Evolutionary conservation across 37 sponge, comb jelly and placozoan species (phyloP).

Genomic region (Crambe crambe): DNA sequence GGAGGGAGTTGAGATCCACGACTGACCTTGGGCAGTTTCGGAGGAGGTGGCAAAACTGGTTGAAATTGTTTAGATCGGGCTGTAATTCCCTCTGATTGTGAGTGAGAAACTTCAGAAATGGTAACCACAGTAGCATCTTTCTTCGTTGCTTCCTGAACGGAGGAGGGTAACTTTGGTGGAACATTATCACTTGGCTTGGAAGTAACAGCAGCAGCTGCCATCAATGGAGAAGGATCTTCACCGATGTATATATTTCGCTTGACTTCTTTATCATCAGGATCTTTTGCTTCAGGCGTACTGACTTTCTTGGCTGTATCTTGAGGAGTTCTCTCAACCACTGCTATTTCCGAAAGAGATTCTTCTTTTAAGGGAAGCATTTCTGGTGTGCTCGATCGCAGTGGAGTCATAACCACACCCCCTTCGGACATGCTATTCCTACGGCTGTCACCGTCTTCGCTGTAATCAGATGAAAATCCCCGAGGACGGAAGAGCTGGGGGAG

Average conservation of each 20-base stretch:
- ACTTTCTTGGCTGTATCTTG: not conserved
- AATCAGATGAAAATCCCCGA: conserved; percentile 22
- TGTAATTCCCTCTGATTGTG: not conserved
- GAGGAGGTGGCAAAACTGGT: not conserved
- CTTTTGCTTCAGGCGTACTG: not conserved
- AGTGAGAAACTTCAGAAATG: not conserved
- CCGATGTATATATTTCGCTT: no score
- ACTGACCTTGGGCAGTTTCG: not conserved
- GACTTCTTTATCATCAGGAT: not conserved
- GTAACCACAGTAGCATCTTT: not conserved
- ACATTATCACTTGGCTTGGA: not conserved
- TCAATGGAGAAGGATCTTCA: not conserved
- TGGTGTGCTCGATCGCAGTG: not conserved
- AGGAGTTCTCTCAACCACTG: not conserved
- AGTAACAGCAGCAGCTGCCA: not conserved
- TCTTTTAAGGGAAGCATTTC: not conserved
- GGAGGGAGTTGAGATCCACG: conserved; percentile 9
- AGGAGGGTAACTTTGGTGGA: not conserved
- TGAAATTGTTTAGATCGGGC: not conserved
- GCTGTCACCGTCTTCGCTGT: conserved; percentile 43
- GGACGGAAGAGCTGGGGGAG: conserved; percentile 32
- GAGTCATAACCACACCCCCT: not conserved
- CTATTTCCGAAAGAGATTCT: not conserved
- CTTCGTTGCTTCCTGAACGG: not conserved
- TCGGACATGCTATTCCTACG: conserved; percentile 24